Percentiles rank a stretch among this genome's conserved stretches.
These are phyloP conservation scores for Ericerus pela DNA, from an alignment of 1,140 invertebrate genomes.

Conservation along the genomic window DNA sequence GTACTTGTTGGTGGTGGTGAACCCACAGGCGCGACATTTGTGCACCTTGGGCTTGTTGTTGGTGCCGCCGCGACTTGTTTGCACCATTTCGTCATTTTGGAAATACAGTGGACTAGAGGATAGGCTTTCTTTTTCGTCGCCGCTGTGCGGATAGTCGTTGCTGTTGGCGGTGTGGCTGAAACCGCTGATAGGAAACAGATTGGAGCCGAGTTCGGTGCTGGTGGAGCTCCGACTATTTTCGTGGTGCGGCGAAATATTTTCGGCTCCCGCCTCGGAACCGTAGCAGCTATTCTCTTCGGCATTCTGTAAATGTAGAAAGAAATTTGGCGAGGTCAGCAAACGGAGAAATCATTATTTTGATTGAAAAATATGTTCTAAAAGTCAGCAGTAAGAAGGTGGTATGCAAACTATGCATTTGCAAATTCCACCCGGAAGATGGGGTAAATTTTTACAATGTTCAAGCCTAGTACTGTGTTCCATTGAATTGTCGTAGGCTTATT, in stretches of 20 bases:
- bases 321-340: not conserved
- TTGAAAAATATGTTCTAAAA: too few species aligned
- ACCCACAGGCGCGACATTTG: slow-evolving; percentile 78
- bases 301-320: not conserved
- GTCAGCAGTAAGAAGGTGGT: too few species aligned
- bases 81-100: not conserved
- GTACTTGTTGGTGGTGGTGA: slow-evolving; percentile 66
- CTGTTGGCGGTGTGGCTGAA: not conserved
- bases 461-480: too few species aligned
- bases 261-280: not conserved
- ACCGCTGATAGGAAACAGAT: slow-evolving; percentile 1
- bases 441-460: too few species aligned
- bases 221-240: not conserved
- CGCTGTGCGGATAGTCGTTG: not conserved
- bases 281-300: slow-evolving; percentile 5
- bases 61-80: not conserved
- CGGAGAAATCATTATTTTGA: too few species aligned
- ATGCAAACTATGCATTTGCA: too few species aligned
- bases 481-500: too few species aligned
- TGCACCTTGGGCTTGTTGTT: slow-evolving; percentile 15
- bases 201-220: not conserved
- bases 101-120: not conserved
- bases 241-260: not conserved
- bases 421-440: too few species aligned
- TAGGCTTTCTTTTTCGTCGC: not conserved